phyloP scores from a whole-genome alignment of 30 jellyfish, hydroid and myxozoan genomes.

The Turritopsis rubra region DNA sequence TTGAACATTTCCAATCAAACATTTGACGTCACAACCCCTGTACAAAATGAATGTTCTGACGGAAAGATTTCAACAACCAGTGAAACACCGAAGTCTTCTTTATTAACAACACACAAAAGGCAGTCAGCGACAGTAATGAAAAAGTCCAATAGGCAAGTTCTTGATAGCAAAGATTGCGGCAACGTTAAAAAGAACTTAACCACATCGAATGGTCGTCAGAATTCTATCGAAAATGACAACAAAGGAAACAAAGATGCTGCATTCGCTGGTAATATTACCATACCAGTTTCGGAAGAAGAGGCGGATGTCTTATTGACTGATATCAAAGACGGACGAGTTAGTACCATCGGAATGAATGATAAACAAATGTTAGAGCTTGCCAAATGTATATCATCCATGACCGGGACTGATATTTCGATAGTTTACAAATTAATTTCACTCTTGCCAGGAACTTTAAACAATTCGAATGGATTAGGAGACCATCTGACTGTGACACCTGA shows the following conservation, averaged over 20 bases:
- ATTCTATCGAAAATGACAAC: background rate
- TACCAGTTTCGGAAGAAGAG: background rate
- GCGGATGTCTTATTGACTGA: slow-evolving; percentile 4
- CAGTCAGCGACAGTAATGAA: slow-evolving; percentile 15
- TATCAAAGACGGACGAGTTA: slow-evolving; percentile 22
- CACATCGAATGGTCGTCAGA: background rate
- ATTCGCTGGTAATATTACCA: background rate
- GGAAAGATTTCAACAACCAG: background rate
- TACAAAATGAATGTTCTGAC: background rate
- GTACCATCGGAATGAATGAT: slow-evolving; percentile 16
- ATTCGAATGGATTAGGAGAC: background rate
- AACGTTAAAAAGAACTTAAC: background rate
- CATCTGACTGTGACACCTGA: background rate
- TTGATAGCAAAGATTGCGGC: background rate
- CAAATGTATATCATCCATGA: slow-evolving; percentile 24
- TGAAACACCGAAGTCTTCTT: slow-evolving; percentile 24
- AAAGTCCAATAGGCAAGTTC: background rate
- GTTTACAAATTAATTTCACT: slow-evolving; percentile 12
- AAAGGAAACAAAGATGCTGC: background rate
- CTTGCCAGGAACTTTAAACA: background rate
- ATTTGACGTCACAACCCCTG: background rate
- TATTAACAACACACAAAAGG: slow-evolving; percentile 15
- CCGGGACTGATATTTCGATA: slow-evolving; percentile 19
- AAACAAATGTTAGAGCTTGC: slow-evolving; percentile 22
- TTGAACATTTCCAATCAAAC: background rate